Conservation (phyloP, 2,113 vertebrate species). For the Aegotheles bennettii region DNA sequence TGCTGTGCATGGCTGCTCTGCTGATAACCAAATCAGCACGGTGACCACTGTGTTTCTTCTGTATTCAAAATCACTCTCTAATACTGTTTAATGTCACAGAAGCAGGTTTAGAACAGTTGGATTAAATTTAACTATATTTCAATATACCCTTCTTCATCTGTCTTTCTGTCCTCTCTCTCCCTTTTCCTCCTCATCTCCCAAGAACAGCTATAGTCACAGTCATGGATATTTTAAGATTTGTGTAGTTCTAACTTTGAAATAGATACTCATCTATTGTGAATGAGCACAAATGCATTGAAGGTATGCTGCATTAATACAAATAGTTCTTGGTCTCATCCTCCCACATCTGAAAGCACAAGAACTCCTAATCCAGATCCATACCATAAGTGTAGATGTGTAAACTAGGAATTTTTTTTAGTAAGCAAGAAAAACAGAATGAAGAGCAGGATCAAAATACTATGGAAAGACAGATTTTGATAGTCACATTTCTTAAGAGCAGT, state of each 20-base stretch:
- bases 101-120: neutral
- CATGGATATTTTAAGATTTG: neutral
- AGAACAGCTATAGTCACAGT: neutral
- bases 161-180: neutral
- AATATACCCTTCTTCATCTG: neutral
- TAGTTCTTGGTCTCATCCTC: neutral
- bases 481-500: neutral
- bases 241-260: neutral
- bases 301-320: neutral
- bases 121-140: neutral
- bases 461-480: neutral
- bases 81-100: neutral
- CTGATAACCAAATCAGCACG: neutral
- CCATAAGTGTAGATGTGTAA: neutral
- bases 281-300: neutral
- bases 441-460: neutral
- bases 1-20: neutral
- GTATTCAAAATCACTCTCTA: neutral
- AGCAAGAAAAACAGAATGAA: neutral
- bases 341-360: neutral
- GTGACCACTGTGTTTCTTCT: neutral
- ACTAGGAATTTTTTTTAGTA: neutral
- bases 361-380: neutral
- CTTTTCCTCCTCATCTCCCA: neutral
- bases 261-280: neutral